Conservation (phyloP, 2,797 vertebrate genomes). For the Enteromius argenteus region DNA sequence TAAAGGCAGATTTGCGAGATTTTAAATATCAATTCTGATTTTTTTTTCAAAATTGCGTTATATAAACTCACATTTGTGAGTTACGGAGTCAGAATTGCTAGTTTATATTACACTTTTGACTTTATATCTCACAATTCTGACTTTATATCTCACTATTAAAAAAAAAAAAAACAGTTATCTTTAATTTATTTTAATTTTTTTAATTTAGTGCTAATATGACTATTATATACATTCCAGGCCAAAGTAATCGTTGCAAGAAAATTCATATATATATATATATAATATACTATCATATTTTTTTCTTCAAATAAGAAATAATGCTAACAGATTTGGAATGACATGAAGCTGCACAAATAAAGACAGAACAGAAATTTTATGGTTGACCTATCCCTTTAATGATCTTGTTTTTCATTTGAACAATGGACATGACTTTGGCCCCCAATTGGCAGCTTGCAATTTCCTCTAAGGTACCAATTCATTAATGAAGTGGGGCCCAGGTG, state of each 20-base stretch:
- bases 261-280: background rate
- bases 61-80: too few relatives aligned
- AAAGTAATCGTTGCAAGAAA: background rate
- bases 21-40: too few relatives aligned
- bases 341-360: background rate
- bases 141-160: too few relatives aligned
- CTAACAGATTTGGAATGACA: background rate
- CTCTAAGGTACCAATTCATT: conserved; percentile 24
- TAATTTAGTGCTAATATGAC: background rate
- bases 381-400: conserved; percentile 12
- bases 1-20: too few relatives aligned
- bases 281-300: too few relatives aligned
- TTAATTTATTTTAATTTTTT: too few relatives aligned
- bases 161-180: too few relatives aligned
- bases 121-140: too few relatives aligned
- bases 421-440: background rate
- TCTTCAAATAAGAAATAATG: background rate
- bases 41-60: too few relatives aligned
- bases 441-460: background rate
- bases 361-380: background rate
- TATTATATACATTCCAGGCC: background rate
- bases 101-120: too few relatives aligned
- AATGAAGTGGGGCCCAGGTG: background rate
- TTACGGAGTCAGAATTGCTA: too few relatives aligned
- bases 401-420: conserved; percentile 30